phyloP scores from a whole-genome alignment of 2,113 vertebrate genomes.

The Scytalopus superciliaris region DNA sequence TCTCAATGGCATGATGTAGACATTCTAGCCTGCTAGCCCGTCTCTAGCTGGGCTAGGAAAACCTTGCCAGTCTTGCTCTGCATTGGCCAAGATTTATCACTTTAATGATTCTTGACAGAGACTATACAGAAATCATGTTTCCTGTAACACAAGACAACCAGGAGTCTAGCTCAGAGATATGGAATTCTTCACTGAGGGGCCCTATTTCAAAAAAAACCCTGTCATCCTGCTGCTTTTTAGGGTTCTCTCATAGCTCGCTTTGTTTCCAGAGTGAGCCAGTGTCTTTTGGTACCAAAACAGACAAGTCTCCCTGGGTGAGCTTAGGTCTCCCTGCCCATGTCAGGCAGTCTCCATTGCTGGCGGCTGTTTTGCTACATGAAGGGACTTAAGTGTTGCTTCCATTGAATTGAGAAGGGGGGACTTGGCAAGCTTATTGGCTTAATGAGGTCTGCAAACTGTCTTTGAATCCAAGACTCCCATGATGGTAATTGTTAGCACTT shows the following conservation, averaged over 20 bases:
- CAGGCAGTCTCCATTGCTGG: background rate
- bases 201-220: fast-evolving
- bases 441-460: conserved; percentile 45
- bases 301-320: background rate
- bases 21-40: background rate
- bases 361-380: background rate
- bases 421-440: background rate
- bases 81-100: background rate
- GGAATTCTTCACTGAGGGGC: background rate
- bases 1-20: background rate
- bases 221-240: background rate
- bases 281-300: background rate
- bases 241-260: background rate
- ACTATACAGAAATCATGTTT: background rate
- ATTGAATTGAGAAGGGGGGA: background rate
- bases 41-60: background rate
- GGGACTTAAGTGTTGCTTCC: background rate
- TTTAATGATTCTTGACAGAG: background rate
- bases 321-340: background rate
- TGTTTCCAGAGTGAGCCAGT: background rate
- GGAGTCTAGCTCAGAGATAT: background rate
- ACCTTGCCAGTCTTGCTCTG: background rate
- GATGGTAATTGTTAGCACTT: conserved; percentile 27
- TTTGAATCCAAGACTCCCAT: conserved; percentile 17
- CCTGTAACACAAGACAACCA: background rate